Percentiles rank a stretch among this genome's conserved stretches.
These are phyloP conservation scores for Nasonia oneida DNA, from an alignment of 2,888 invertebrate species.

Conservation along the genomic window DNA sequence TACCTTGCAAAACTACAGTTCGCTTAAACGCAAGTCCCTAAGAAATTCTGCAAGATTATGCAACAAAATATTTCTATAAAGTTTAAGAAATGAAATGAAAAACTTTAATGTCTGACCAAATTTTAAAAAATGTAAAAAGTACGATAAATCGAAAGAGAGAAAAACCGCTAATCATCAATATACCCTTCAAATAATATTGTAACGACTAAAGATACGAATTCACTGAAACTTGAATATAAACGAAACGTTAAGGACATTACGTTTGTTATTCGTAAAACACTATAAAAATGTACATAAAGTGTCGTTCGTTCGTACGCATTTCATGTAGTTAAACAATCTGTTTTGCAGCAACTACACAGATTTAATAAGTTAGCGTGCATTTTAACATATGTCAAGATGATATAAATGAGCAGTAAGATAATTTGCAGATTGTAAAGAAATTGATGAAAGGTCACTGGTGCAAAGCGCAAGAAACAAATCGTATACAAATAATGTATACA, in stretches of 20 bases:
- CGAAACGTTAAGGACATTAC: constrained; percentile 44
- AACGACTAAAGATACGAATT: constrained; percentile 38
- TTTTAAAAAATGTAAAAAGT: constrained; percentile 46
- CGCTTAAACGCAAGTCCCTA: constrained; percentile 43
- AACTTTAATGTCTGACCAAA: constrained; percentile 53
- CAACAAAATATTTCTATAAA: constrained; percentile 51
- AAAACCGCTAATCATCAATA: constrained; percentile 58
- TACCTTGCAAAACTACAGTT: constrained; percentile 56
- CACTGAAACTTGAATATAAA: constrained; percentile 53
- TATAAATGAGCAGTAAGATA: constrained; percentile 36
- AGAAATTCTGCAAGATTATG: constrained; percentile 40
- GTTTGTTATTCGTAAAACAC: constrained; percentile 62
- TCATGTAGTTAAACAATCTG: constrained; percentile 59
- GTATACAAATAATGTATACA: constrained; percentile 51
- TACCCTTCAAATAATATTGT: constrained; percentile 31
- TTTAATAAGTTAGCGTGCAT: constrained; percentile 56
- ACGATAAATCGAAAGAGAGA: constrained; percentile 50
- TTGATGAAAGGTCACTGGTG: constrained; percentile 37
- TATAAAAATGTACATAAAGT: constrained; percentile 63
- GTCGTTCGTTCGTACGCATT: constrained; percentile 66
- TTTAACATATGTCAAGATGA: constrained; percentile 47
- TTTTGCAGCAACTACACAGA: constrained; percentile 61
- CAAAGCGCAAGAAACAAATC: constrained; percentile 51
- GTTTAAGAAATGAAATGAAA: constrained; percentile 34
- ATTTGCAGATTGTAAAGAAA: constrained; percentile 47